Evolutionary conservation across 2,113 vertebrate species (phyloP).

Genomic region (Thermophis baileyi): DNA sequence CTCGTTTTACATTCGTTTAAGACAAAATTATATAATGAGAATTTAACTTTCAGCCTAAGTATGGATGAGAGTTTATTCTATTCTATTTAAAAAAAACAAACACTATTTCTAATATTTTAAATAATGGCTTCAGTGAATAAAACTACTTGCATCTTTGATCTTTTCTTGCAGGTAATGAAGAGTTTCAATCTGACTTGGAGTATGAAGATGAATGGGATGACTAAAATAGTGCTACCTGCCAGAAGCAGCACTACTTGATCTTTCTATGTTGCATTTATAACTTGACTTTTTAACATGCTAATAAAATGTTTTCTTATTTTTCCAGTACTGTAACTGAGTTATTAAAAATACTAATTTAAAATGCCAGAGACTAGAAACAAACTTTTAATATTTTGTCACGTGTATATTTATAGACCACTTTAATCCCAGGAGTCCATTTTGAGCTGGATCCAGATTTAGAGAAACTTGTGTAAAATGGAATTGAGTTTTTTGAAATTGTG

Average conservation of each 20-base stretch:
- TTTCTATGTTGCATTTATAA: not conserved
- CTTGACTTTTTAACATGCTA: not conserved
- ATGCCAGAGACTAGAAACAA: too few species aligned
- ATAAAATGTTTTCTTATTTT: not conserved
- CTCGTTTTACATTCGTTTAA: not conserved
- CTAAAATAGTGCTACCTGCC: not conserved
- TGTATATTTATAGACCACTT: not conserved
- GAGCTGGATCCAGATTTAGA: not conserved
- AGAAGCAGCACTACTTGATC: not conserved
- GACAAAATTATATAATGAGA: not conserved
- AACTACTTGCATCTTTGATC: not conserved
- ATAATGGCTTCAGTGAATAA: not conserved
- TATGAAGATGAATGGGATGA: conserved; percentile 34
- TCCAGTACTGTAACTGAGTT: too few species aligned
- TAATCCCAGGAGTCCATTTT: not conserved
- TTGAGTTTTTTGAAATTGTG: not conserved
- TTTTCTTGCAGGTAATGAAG: conserved; percentile 15
- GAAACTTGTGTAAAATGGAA: not conserved
- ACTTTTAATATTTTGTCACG: not conserved
- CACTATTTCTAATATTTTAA: not conserved
- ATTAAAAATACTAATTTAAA: not conserved
- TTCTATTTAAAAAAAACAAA: not conserved
- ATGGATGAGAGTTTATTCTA: not conserved
- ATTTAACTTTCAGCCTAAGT: not conserved
- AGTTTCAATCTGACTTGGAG: conserved; percentile 13